phyloP scores from a whole-genome alignment of 2,888 invertebrate genomes.

The Sepiola atlantica region DNA sequence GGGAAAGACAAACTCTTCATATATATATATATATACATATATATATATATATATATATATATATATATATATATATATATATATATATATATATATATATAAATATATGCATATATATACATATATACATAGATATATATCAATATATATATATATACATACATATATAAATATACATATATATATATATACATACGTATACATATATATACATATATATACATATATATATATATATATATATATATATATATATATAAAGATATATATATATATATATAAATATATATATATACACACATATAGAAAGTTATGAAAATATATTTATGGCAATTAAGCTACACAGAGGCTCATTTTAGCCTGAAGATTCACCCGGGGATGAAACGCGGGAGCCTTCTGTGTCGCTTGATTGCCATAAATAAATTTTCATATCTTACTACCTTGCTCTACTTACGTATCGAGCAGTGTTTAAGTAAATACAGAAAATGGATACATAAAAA shows the following conservation, averaged over 20 bases:
- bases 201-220: background rate
- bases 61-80: background rate
- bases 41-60: background rate
- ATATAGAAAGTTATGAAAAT: too few species aligned
- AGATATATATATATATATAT: too few species aligned
- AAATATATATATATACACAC: too few species aligned
- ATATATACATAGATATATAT: background rate
- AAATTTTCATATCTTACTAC: too few species aligned
- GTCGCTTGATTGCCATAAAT: too few species aligned
- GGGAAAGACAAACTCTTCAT: background rate
- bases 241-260: slow-evolving; percentile 14
- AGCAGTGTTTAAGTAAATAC: too few species aligned
- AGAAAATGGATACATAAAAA: too few species aligned
- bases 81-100: background rate
- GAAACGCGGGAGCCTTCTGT: too few species aligned
- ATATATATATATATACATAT: background rate
- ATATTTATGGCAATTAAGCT: too few species aligned
- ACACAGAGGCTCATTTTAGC: too few species aligned
- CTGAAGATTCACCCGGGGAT: too few species aligned
- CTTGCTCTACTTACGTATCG: too few species aligned
- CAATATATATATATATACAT: background rate
- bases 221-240: slow-evolving; percentile 22
- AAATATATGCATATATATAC: background rate
- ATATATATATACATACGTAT: background rate
- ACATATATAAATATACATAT: background rate